Evolutionary conservation across 2,797 vertebrate genomes (phyloP).

Genomic region (Schizopygopsis malacanthus): DNA sequence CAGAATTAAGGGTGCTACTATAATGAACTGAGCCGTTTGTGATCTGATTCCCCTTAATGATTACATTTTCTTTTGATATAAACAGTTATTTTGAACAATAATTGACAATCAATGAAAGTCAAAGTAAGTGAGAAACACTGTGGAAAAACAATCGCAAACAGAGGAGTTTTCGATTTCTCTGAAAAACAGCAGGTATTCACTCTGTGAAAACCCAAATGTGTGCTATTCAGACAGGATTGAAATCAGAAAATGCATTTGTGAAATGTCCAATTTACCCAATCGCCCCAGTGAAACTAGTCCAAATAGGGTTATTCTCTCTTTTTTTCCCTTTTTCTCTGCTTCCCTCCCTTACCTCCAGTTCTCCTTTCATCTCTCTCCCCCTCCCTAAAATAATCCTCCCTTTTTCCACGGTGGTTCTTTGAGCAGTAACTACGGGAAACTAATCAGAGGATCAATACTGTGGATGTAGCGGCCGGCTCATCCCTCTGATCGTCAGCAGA

Average conservation of each 20-base stretch:
- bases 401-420: constrained; percentile 61
- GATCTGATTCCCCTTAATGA: not conserved
- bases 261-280: not conserved
- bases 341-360: not conserved
- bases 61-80: not conserved
- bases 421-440: constrained; percentile 72
- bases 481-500: constrained; percentile 77
- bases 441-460: constrained; percentile 77
- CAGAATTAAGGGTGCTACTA: not conserved
- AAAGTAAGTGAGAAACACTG: not conserved
- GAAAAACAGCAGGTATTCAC: not conserved
- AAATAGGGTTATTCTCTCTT: not conserved
- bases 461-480: constrained; percentile 66
- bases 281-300: not conserved
- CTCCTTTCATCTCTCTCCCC: constrained; percentile 9
- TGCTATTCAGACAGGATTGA: constrained; percentile 1
- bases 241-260: not conserved
- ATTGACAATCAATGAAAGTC: not conserved
- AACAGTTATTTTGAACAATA: not conserved
- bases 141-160: not conserved
- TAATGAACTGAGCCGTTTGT: not conserved
- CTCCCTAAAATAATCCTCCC: constrained; percentile 51
- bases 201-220: not conserved
- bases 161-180: not conserved
- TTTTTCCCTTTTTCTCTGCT: not conserved